These are phyloP conservation scores for Cetoscarus ocellatus DNA, from an alignment of 2,797 vertebrate genomes.

Conservation along the genomic window DNA sequence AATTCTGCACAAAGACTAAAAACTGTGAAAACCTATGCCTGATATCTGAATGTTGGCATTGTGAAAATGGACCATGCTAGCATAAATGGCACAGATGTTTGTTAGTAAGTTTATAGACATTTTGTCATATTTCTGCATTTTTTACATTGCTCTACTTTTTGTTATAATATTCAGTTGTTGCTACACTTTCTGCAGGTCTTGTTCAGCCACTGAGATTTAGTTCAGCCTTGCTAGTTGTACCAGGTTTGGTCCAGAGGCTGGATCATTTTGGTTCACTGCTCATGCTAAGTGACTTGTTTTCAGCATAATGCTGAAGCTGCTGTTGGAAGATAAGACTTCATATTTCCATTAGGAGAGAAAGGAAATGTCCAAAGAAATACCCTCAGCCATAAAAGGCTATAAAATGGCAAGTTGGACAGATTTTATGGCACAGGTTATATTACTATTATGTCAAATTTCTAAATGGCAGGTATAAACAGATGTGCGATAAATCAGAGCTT, in stretches of 20 bases:
- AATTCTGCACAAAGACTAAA: too few species aligned
- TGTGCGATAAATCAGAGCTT: not conserved
- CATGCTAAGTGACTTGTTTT: not conserved
- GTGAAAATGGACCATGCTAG: too few species aligned
- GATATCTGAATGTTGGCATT: too few species aligned
- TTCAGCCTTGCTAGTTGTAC: not conserved
- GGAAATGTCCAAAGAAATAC: not conserved
- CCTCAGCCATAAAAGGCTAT: not conserved
- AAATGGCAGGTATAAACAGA: not conserved
- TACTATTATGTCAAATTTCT: not conserved
- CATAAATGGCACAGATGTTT: too few species aligned
- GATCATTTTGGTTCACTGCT: conserved; percentile 28
- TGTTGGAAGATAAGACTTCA: not conserved
- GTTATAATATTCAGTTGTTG: not conserved
- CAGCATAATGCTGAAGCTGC: not conserved
- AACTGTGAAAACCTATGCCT: too few species aligned
- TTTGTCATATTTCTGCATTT: not conserved
- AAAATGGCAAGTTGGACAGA: not conserved
- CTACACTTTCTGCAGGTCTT: not conserved
- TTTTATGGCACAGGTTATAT: conserved; percentile 7
- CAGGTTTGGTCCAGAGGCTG: not conserved
- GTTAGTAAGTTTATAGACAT: not conserved
- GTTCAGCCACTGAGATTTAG: not conserved
- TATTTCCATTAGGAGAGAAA: not conserved
- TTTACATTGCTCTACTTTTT: not conserved